Evolutionary conservation across 2,888 invertebrate species (phyloP).

Genomic region (Pimpla rufipes): DNA sequence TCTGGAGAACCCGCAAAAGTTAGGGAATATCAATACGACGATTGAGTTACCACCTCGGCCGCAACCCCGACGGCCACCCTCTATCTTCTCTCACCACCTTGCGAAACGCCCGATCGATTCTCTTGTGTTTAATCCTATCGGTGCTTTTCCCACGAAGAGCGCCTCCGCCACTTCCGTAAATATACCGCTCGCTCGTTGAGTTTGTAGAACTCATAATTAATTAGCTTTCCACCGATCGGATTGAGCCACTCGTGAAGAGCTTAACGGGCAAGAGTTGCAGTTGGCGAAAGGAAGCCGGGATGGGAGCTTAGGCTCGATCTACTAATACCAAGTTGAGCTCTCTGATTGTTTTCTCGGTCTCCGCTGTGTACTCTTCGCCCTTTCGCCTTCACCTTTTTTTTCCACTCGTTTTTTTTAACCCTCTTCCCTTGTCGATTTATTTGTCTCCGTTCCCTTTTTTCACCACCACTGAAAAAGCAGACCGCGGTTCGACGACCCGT

Average conservation of each 20-base stretch:
- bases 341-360: background rate
- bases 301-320: background rate
- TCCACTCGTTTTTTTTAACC: background rate
- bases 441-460: background rate
- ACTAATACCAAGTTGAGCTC: background rate
- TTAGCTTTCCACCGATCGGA: background rate
- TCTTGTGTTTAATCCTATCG: background rate
- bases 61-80: too few relatives aligned
- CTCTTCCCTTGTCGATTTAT: background rate
- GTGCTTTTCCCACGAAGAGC: background rate
- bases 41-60: too few relatives aligned
- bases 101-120: background rate
- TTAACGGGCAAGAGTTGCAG: background rate
- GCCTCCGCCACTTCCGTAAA: background rate
- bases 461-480: too few relatives aligned
- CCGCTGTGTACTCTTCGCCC: background rate
- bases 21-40: too few relatives aligned
- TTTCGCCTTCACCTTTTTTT: background rate
- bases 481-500: too few relatives aligned
- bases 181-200: background rate
- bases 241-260: background rate
- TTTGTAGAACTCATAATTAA: conserved; percentile 6
- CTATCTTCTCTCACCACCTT: background rate
- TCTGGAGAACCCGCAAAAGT: too few relatives aligned
- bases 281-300: background rate